Evolutionary conservation across 2,113 vertebrate genomes (phyloP).

Genomic region (Symphodus melops): DNA sequence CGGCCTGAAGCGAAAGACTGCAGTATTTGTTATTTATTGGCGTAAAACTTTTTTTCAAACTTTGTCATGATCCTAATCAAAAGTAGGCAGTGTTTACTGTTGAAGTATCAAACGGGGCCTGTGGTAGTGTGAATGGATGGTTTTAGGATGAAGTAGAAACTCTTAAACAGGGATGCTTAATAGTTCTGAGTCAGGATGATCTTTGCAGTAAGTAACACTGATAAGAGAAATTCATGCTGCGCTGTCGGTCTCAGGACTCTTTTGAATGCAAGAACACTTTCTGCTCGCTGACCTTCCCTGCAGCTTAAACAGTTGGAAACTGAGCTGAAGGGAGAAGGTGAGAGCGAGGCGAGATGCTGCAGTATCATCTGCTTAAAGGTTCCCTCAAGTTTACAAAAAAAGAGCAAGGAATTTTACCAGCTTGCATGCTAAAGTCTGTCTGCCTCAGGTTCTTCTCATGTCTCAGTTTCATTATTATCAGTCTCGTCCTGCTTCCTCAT

Average conservation of each 20-base stretch:
- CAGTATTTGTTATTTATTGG: too few relatives aligned
- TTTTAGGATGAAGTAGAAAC: not conserved
- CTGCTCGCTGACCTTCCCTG: slow-evolving; percentile 15
- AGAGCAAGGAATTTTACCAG: not conserved
- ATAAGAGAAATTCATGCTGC: not conserved
- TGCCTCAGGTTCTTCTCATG: not conserved
- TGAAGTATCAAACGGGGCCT: not conserved
- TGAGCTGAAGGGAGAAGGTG: not conserved
- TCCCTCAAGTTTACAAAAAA: slow-evolving; percentile 1
- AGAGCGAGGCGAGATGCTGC: not conserved
- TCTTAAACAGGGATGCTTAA: not conserved
- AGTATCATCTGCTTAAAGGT: slow-evolving; percentile 38
- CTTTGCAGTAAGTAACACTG: not conserved
- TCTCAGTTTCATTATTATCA: not conserved
- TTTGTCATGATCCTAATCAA: too few relatives aligned
- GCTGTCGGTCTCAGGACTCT: not conserved
- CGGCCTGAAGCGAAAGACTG: too few relatives aligned
- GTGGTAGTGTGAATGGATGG: not conserved
- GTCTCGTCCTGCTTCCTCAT: slow-evolving; percentile 8
- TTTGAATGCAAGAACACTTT: not conserved
- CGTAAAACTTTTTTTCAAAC: too few relatives aligned
- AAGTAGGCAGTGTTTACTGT: too few relatives aligned
- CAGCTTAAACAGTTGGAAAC: slow-evolving; percentile 2
- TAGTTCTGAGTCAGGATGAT: not conserved
- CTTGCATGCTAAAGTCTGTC: not conserved